Evolutionary conservation across 2,888 invertebrate species (phyloP).

Genomic region (Sturmia bella): DNA sequence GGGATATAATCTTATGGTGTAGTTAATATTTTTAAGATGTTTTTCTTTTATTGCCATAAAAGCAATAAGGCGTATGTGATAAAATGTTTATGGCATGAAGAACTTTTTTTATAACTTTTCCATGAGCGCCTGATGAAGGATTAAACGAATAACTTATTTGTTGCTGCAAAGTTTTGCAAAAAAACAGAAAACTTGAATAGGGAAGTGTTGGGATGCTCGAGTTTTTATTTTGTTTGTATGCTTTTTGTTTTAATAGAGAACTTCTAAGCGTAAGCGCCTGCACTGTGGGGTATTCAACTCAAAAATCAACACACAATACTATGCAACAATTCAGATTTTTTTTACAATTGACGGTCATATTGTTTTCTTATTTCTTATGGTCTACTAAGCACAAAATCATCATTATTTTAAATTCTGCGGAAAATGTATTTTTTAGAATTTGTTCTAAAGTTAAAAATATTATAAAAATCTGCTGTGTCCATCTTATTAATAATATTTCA

Average conservation of each 20-base stretch:
- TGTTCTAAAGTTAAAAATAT: too few species aligned
- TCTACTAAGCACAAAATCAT: too few species aligned
- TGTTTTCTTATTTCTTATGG: too few species aligned
- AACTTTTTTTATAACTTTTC: background rate
- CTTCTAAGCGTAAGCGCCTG: background rate
- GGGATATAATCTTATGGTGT: constrained; percentile 1
- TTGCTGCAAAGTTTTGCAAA: background rate
- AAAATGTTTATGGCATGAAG: constrained; percentile 8
- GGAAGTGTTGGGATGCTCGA: background rate
- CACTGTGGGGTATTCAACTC: too few species aligned
- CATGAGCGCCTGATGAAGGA: background rate
- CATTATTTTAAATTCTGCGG: too few species aligned
- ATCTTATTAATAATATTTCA: too few species aligned
- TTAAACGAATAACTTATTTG: background rate
- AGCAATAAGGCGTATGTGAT: constrained; percentile 2
- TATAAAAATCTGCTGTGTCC: too few species aligned
- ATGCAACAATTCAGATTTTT: too few species aligned
- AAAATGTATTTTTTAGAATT: too few species aligned
- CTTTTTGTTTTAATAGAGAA: background rate
- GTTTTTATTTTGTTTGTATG: constrained; percentile 14
- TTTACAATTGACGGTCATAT: too few species aligned
- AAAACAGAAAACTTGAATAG: constrained; percentile 15
- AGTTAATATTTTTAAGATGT: constrained; percentile 2
- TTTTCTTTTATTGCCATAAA: background rate
- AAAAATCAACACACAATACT: too few species aligned